phyloP scores from a whole-genome alignment of 2,888 invertebrate genomes.

The Volucella bombylans region DNA sequence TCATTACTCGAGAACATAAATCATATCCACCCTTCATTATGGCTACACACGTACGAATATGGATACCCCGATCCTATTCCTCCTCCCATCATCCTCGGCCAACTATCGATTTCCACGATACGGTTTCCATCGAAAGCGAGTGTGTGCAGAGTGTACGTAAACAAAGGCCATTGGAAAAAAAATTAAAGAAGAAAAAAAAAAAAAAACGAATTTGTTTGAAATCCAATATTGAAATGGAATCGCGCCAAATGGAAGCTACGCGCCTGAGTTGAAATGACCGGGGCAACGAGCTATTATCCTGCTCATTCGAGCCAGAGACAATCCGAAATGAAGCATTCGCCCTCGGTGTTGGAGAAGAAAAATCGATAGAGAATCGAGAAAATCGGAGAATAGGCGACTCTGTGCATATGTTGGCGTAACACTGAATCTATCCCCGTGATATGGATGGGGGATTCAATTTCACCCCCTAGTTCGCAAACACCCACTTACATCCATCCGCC shows the following conservation, averaged over 20 bases:
- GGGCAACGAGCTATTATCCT: not conserved
- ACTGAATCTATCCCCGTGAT: not conserved
- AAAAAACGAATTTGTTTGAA: not conserved
- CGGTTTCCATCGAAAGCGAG: slow-evolving; percentile 53
- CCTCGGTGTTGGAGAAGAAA: not conserved
- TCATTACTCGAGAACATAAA: too few species aligned
- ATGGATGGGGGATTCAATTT: too few species aligned
- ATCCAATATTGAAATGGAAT: slow-evolving; percentile 33
- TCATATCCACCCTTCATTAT: too few species aligned
- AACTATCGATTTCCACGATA: slow-evolving; percentile 51
- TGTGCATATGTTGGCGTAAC: slow-evolving; percentile 27
- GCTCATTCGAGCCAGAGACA: too few species aligned
- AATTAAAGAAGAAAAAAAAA: slow-evolving; percentile 1
- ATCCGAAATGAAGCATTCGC: too few species aligned
- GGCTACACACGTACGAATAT: too few species aligned
- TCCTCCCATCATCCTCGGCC: slow-evolving; percentile 2
- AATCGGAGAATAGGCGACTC: slow-evolving; percentile 1
- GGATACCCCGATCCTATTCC: too few species aligned
- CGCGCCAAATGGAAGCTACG: slow-evolving; percentile 8
- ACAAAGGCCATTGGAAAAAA: slow-evolving; percentile 36
- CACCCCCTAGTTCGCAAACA: too few species aligned
- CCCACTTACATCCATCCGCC: too few species aligned
- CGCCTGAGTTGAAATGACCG: not conserved
- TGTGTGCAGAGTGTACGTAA: slow-evolving; percentile 17
- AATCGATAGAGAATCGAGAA: slow-evolving; percentile 36